Percentiles rank a stretch among this genome's conserved stretches.
phyloP scores from a whole-genome alignment of 2,797 vertebrate genomes.

The Diplodus puntazzo region DNA sequence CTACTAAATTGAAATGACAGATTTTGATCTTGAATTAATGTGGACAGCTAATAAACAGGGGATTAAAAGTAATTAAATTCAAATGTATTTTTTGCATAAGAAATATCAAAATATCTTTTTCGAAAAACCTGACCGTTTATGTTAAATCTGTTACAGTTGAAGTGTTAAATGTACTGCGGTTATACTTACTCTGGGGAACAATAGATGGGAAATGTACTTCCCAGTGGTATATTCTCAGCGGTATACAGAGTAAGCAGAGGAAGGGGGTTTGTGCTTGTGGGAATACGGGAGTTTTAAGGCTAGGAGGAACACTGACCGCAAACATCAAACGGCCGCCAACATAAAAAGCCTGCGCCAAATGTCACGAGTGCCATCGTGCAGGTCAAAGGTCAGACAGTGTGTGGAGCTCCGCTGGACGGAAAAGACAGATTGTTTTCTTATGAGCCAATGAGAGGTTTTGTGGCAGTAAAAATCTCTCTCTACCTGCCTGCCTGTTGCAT shows the following conservation, averaged over 20 bases:
- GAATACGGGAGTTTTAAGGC: neutral
- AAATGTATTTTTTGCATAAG: no score
- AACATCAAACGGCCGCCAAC: constrained; percentile 42
- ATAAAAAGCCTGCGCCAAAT: constrained; percentile 40
- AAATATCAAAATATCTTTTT: neutral
- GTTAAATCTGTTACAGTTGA: neutral
- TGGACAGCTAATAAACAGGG: neutral
- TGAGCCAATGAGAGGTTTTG: neutral
- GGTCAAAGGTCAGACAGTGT: constrained; percentile 21
- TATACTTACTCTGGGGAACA: no score
- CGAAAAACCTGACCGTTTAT: neutral
- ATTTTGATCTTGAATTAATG: neutral
- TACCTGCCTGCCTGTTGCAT: neutral
- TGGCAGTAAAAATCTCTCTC: neutral
- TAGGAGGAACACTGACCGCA: neutral
- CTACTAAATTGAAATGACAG: neutral
- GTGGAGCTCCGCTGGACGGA: neutral
- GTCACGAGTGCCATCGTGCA: constrained; percentile 4
- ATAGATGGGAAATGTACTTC: neutral
- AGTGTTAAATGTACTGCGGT: no score
- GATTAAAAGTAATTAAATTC: neutral
- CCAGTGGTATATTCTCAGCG: neutral
- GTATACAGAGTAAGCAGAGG: neutral
- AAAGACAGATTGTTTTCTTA: neutral
- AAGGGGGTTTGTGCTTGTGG: neutral